phyloP scores from a whole-genome alignment of 2,797 vertebrate genomes.

The Sebastiscus tertius region DNA sequence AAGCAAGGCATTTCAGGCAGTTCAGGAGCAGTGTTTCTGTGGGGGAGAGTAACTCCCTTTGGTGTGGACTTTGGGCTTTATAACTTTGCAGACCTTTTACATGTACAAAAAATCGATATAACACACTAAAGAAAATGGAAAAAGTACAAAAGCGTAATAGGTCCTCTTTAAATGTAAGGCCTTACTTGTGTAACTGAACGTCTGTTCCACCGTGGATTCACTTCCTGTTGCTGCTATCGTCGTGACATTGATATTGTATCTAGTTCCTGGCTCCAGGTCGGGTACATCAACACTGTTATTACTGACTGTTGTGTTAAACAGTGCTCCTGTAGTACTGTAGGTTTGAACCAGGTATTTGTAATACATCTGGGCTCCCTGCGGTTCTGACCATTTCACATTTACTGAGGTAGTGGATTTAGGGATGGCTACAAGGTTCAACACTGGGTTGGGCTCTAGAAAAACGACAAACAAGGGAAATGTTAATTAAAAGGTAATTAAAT shows the following conservation, averaged over 20 bases:
- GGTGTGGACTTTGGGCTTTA: too few species aligned
- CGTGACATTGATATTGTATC: slow-evolving; percentile 59
- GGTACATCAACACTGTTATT: not conserved
- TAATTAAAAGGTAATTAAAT: not conserved
- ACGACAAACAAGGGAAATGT: not conserved
- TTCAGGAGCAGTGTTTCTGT: too few species aligned
- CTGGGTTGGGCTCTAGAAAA: slow-evolving; percentile 72
- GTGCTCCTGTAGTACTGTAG: not conserved
- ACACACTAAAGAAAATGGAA: too few species aligned
- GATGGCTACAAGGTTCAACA: slow-evolving; percentile 45
- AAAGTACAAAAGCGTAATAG: too few species aligned
- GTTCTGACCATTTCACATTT: slow-evolving; percentile 57
- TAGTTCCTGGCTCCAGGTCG: slow-evolving; percentile 60
- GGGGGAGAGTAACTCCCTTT: too few species aligned
- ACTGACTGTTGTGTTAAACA: rapidly evolving
- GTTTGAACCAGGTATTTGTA: slow-evolving; percentile 60
- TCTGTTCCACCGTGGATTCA: slow-evolving; percentile 8
- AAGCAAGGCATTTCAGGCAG: too few species aligned
- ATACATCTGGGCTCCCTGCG: not conserved
- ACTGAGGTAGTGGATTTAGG: slow-evolving; percentile 47
- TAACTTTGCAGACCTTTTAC: too few species aligned
- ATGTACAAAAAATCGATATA: too few species aligned
- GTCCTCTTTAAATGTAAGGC: not conserved
- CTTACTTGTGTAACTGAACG: slow-evolving; percentile 72
- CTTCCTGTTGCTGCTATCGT: slow-evolving; percentile 26